A percentile compares a stretch with the other conserved stretches of the same genome.
Conservation (phyloP, 2,797 vertebrate species). For the Otolemur crassicaudatus region DNA sequence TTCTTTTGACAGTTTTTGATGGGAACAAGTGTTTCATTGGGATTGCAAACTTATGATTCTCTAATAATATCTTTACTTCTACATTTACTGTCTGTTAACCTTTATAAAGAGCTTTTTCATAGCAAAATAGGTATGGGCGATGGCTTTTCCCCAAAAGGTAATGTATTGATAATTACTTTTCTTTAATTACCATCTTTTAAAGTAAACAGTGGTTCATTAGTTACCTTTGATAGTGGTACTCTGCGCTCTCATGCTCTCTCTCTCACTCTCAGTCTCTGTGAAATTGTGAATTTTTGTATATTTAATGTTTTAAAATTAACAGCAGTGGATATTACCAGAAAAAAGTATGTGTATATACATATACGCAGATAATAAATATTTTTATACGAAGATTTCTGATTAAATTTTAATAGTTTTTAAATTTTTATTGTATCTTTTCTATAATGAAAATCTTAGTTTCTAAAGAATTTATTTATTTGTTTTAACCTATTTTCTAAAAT, state of each 20-base stretch:
- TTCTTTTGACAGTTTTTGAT: background rate
- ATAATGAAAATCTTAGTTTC: background rate
- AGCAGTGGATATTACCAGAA: background rate
- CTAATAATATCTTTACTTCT: background rate
- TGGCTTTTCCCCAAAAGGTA: background rate
- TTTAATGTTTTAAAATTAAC: constrained; percentile 3
- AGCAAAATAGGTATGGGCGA: background rate
- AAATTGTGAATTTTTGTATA: background rate
- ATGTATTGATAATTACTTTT: background rate
- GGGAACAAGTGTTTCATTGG: background rate
- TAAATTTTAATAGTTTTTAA: background rate
- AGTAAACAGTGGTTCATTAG: background rate
- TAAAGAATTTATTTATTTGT: background rate
- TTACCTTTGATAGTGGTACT: background rate
- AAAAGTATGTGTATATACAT: background rate
- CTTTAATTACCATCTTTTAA: constrained; percentile 36
- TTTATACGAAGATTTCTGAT: background rate
- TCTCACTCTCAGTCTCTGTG: background rate
- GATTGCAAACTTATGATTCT: constrained; percentile 1
- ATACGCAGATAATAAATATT: background rate
- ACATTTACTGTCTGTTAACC: background rate
- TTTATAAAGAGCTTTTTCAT: background rate
- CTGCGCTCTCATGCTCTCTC: background rate
- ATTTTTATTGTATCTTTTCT: constrained; percentile 34
- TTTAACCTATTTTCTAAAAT: background rate